Evolutionary conservation across 2,888 invertebrate species (phyloP), one percentile per base, ranked within the genome.

Genomic region (Altica lythri): DNA sequence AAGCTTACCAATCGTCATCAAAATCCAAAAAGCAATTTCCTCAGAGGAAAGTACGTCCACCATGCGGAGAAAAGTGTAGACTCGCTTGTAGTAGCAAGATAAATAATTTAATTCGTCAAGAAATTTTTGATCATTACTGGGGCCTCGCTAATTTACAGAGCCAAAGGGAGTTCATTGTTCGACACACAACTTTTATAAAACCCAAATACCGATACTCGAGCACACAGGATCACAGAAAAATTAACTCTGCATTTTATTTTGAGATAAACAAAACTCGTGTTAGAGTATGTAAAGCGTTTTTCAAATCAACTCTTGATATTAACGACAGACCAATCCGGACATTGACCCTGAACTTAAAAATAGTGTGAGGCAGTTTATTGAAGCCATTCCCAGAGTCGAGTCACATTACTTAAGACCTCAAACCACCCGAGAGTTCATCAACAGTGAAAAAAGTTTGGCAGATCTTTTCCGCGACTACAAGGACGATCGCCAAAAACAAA

Each of bases 391-490:
- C 4, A 27, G 29, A 40, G 40, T 40, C 9, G 29, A 48, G 18
- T 48, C 48, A 12, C 30, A 48, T 17, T 40, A 40, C 37, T 27
- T 37, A 16, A 19, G 37, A 17, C 25, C 47, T 14, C 47, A 48
- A 37, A 38, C 32, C 4, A 18, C 32, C 8, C 16, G 40, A n/a
- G 22, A 49, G 25, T 40, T 17, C 14, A 22, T 38, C 18, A 12
- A n/a, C 6, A 44, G 30, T 44, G 29, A 29, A 29, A 16, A 44
- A 44, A 29, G 14, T 27, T 12, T 44, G 2, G 44, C 44, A n/a
- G 44, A 44, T 30, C 10, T 30, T 8, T 44, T 29, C 12, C 13
- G 44, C 8, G 29, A 44, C 29, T 44, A 30, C 9, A 44, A 16
- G 29, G 5, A n/a, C 12, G 29, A 27, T 8, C 44, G 44, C 27